A percentile compares a stretch with the other conserved stretches of the same genome.
Evolutionary conservation across 2,888 invertebrate genomes (phyloP).

Genomic region (Trichogramma dendrolimi): DNA sequence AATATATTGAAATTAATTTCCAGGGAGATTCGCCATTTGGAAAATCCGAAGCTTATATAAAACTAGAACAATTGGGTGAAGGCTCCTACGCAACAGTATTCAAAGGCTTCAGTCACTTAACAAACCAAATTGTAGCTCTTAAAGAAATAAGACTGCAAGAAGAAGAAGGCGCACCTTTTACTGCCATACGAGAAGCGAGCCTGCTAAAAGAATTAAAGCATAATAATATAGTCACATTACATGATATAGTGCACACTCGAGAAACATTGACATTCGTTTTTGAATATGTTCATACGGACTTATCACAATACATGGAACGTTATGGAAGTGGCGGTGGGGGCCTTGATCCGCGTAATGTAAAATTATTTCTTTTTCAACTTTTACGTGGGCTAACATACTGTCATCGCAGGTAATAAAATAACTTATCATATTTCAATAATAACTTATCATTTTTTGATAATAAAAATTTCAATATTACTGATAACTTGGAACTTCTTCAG

Average conservation of each 20-base stretch:
- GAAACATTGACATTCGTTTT: slow-evolving; percentile 98
- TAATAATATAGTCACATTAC: slow-evolving; percentile 96
- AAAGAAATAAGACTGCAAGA: slow-evolving; percentile 99
- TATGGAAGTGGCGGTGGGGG: slow-evolving; percentile 68
- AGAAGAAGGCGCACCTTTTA: slow-evolving; percentile 99
- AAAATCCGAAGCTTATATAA: slow-evolving; percentile 94
- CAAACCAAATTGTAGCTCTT: slow-evolving; percentile 96
- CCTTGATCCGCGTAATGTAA: slow-evolving; percentile 88
- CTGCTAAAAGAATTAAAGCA: slow-evolving; percentile 97
- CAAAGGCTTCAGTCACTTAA: slow-evolving; percentile 93
- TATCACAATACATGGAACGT: slow-evolving; percentile 97
- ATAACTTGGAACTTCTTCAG: too few relatives aligned
- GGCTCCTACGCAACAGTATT: slow-evolving; percentile 99
- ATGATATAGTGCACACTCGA: slow-evolving; percentile 98
- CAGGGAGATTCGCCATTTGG: slow-evolving; percentile 96
- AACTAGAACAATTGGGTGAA: slow-evolving; percentile 97
- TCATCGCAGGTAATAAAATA: slow-evolving; percentile 64
- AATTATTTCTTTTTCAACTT: slow-evolving; percentile 94
- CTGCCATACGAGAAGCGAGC: slow-evolving; percentile 98
- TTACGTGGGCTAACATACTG: slow-evolving; percentile 94
- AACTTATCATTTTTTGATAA: too few relatives aligned
- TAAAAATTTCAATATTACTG: too few relatives aligned
- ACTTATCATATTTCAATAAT: neutral
- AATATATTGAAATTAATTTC: slow-evolving; percentile 16
- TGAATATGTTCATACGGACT: slow-evolving; percentile 98